Evolutionary conservation across 2,797 vertebrate species (phyloP), one percentile per base, ranked within the genome.

Genomic region (Fundulus diaphanus): DNA sequence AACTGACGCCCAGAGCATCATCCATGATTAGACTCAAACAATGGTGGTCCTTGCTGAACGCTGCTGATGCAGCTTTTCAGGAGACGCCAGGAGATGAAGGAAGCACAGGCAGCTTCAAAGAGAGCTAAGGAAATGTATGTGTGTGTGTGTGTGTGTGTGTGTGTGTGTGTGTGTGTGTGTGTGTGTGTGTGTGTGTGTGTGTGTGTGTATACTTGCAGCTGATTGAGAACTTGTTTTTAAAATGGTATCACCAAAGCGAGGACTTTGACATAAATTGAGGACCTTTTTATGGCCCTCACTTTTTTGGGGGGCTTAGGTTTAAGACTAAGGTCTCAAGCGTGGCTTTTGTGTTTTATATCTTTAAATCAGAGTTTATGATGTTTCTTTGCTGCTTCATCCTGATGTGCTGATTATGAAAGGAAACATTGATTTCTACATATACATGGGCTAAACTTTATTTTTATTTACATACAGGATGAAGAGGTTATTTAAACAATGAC

Each of bases 11-110:
- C 69, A 80, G 80, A 89, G 92, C 89, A 72, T 90, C 85, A 37
- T 67, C 85, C 81, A 77, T 91, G 87, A 93, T 92, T 90, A 90
- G 79, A 89, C 89, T 92, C 88, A 88, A 84, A 89, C 91, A 86
- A 84, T 74, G 85, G 84, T 78, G 87, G 89, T 86, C 84, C 54
- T 88, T 78, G 85, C 77, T 72, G 86, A 85, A 78, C 74, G 24
- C 68, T 89, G 87, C 86, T 90, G 88, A 92, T 83, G 86, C 87
- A 88, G 89, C 87, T 82, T 79, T 81, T 68, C 74, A n/a, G n/a
- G n/a, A 77, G 48, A 85, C 67, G 40, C 70, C 42, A 22, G 57
- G 68, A 87, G 72, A 82, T 82, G 74, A 86, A 84, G 73, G 82
- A 86, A 79, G 82, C 54, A 72, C 65, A 76, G 71, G 72, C 67